Evolutionary conservation across 2,888 invertebrate species (phyloP).

Genomic region (Julus scandinavius): DNA sequence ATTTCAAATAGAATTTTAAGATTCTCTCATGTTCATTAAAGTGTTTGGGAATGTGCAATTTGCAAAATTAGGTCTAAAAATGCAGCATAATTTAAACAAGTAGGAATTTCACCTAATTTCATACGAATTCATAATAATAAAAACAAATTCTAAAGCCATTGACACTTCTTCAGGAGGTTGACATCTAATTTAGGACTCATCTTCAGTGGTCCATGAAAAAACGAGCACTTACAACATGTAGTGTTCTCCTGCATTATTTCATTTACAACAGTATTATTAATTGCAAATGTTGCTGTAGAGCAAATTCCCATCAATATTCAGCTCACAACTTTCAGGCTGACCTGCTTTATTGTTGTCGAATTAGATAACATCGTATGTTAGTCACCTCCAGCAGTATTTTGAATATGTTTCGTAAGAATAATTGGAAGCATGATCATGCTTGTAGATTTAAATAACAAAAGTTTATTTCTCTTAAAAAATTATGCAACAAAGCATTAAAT

Average conservation of each 20-base stretch:
- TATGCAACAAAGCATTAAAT: too few species aligned
- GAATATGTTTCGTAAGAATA: too few species aligned
- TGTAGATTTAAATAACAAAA: too few species aligned
- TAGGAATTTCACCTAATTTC: background rate
- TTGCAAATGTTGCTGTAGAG: background rate
- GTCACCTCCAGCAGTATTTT: too few species aligned
- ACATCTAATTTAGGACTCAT: background rate
- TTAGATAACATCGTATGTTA: background rate
- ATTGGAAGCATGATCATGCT: too few species aligned
- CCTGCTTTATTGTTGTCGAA: background rate
- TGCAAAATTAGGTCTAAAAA: background rate
- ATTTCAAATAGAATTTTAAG: too few species aligned
- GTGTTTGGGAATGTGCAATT: background rate
- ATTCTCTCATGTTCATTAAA: background rate
- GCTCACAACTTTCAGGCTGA: background rate
- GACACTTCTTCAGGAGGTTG: slow-evolving; percentile 15
- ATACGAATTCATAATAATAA: background rate
- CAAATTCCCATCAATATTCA: background rate
- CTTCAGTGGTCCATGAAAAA: background rate
- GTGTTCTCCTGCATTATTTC: background rate
- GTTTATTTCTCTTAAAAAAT: too few species aligned
- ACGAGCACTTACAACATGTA: background rate
- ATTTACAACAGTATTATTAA: background rate
- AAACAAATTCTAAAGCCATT: background rate
- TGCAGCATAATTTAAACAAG: background rate